Evolutionary conservation across 2,113 vertebrate genomes (phyloP).

Genomic region (Haliaeetus leucogaster): DNA sequence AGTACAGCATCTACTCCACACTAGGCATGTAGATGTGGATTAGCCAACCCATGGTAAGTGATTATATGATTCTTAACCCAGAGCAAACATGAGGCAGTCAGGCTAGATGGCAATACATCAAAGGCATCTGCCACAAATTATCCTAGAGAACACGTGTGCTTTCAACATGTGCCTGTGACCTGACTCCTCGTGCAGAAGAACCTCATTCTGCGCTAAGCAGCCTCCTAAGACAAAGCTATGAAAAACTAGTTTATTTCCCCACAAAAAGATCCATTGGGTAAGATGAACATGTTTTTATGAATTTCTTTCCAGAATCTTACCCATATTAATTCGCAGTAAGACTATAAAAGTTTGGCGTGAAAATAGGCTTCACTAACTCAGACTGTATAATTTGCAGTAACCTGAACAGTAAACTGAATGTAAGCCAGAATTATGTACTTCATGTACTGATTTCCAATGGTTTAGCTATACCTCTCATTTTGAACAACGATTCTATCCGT

Average conservation of each 20-base stretch:
- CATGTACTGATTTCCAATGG: not conserved
- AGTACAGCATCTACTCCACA: not conserved
- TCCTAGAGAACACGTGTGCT: rapidly evolving
- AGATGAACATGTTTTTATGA: not conserved
- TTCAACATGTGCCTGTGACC: not conserved
- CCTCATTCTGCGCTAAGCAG: not conserved
- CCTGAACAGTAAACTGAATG: not conserved
- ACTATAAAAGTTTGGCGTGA: not conserved
- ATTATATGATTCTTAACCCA: not conserved
- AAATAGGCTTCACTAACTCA: not conserved
- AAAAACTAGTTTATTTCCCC: not conserved
- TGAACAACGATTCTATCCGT: not conserved
- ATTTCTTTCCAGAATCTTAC: not conserved
- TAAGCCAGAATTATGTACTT: not conserved
- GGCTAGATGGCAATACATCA: not conserved
- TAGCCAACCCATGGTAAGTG: not conserved
- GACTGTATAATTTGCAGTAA: not conserved
- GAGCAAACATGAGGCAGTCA: not conserved
- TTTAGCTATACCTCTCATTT: not conserved
- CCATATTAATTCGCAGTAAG: not conserved
- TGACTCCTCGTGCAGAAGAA: not conserved
- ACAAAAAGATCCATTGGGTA: not conserved
- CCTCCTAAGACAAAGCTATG: not conserved
- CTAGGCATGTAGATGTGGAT: not conserved
- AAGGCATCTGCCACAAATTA: not conserved